Evolutionary conservation across 2,888 invertebrate genomes (phyloP).

Genomic region (Lasiommata megera): DNA sequence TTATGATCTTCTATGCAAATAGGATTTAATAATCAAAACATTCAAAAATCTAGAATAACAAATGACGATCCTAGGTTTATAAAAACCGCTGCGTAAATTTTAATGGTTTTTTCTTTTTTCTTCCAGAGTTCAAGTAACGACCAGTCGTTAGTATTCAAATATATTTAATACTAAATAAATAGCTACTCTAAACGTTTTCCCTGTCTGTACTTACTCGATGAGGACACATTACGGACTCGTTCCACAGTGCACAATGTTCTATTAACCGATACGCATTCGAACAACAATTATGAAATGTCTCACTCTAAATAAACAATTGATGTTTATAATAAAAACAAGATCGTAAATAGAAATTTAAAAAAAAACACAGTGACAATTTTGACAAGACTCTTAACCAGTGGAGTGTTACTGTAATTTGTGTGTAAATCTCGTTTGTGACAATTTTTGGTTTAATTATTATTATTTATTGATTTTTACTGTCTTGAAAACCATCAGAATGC

Average conservation of each 20-base stretch:
- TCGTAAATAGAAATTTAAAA: not conserved
- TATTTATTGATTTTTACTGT: not conserved
- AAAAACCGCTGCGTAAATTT: too few species aligned
- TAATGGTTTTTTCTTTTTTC: too few species aligned
- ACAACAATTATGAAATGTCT: conserved; percentile 17
- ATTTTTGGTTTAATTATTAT: not conserved
- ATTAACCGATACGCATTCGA: conserved; percentile 21
- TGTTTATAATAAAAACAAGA: not conserved
- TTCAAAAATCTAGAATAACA: too few species aligned
- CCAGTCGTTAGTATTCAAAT: not conserved
- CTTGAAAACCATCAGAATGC: conserved; percentile 13
- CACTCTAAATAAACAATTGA: not conserved
- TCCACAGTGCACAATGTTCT: conserved; percentile 23
- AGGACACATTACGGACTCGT: conserved; percentile 13
- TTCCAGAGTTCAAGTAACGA: too few species aligned
- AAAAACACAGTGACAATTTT: conserved; percentile 3
- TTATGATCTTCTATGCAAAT: too few species aligned
- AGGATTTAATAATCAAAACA: too few species aligned
- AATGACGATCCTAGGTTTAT: too few species aligned
- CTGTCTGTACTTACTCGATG: conserved; percentile 20
- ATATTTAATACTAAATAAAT: not conserved
- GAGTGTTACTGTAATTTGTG: conserved; percentile 4
- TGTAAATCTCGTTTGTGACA: conserved; percentile 21
- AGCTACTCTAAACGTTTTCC: conserved; percentile 15
- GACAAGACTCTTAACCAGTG: conserved; percentile 8